Evolutionary conservation across 2,113 vertebrate species (phyloP).

Genomic region (Alligator mississippiensis): DNA sequence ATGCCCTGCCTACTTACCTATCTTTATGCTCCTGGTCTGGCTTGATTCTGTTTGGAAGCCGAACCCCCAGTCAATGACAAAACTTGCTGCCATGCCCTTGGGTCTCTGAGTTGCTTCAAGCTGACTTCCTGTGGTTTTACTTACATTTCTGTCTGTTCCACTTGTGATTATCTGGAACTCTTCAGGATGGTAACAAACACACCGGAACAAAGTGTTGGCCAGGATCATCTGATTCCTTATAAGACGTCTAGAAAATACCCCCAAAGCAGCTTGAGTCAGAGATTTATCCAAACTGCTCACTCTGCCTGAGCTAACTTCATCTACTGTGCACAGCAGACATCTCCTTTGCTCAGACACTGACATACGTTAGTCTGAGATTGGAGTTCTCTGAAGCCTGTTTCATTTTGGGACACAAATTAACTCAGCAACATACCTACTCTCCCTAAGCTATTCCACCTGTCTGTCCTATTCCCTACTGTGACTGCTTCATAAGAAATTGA

Average conservation of each 20-base stretch:
- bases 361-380: background rate
- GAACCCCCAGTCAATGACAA: background rate
- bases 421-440: no score
- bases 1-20: no score
- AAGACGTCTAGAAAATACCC: constrained; percentile 77
- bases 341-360: background rate
- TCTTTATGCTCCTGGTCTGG: no score
- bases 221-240: constrained; percentile 87
- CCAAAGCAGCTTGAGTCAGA: background rate
- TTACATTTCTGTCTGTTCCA: constrained; percentile 90
- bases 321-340: background rate
- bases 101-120: background rate
- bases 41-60: background rate
- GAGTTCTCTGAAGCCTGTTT: background rate
- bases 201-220: constrained; percentile 85
- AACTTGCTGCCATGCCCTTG: background rate
- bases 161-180: constrained; percentile 90
- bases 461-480: background rate
- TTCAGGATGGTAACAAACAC: constrained; percentile 90
- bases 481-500: background rate
- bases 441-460: background rate
- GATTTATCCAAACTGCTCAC: background rate
- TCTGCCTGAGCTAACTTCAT: background rate
- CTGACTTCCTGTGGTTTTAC: background rate
- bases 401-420: background rate